Percentiles rank a stretch among this genome's conserved stretches.
phyloP scores from a whole-genome alignment of 2,113 vertebrate species.

The Felis chaus region DNA sequence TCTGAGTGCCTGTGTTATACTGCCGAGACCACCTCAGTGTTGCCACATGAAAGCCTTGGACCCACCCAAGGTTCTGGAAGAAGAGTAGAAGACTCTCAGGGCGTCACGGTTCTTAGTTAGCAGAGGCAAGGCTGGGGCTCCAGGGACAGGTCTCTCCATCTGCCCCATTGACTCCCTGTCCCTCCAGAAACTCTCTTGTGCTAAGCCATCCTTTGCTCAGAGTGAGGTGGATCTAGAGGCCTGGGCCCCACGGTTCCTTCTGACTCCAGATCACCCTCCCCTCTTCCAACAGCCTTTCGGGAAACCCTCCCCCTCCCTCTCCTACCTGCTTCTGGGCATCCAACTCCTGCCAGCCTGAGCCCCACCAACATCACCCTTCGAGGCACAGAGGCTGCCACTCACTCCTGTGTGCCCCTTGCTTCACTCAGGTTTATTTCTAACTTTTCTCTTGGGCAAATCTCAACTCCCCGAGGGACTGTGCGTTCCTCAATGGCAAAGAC shows the following conservation, averaged over 20 bases:
- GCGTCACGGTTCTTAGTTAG: background rate
- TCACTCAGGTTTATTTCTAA: conserved; percentile 23
- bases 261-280: background rate
- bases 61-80: background rate
- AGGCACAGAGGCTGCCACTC: background rate
- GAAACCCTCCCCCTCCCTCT: background rate
- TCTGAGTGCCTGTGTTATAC: background rate
- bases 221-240: background rate
- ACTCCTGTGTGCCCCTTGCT: background rate
- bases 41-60: background rate
- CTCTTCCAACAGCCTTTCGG: background rate
- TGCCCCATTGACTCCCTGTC: background rate
- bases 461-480: background rate
- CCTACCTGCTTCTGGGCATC: background rate
- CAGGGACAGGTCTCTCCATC: background rate
- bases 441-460: conserved; percentile 27
- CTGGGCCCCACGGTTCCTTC: background rate
- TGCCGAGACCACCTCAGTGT: background rate
- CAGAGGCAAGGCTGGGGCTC: background rate
- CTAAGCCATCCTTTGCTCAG: background rate
- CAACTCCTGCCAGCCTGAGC: background rate
- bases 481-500: conserved; percentile 12
- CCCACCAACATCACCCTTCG: background rate
- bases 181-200: background rate
- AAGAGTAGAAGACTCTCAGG: background rate